Evolutionary conservation across 2,797 vertebrate species (phyloP).

Genomic region (Peromyscus attwateri): DNA sequence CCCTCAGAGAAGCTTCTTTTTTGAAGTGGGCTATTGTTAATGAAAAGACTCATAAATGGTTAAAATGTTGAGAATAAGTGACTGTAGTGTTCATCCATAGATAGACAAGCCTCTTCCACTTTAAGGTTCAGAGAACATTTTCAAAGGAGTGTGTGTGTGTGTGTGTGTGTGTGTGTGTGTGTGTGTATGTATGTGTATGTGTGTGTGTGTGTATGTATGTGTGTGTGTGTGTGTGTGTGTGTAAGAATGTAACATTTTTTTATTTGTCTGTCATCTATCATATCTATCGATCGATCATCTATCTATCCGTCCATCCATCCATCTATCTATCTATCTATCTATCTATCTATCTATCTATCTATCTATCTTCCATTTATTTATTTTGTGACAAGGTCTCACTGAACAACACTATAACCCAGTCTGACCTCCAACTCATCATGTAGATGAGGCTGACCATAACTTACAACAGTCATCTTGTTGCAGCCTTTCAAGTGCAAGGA

Average conservation of each 20-base stretch:
- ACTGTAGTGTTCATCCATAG: not conserved
- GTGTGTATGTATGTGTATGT: not conserved
- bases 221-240: not conserved
- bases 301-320: not conserved
- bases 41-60: not conserved
- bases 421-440: not conserved
- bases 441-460: not conserved
- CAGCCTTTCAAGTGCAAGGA: not conserved
- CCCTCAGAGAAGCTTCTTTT: not conserved
- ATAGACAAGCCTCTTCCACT: too few relatives aligned
- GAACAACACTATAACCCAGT: not conserved
- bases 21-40: not conserved
- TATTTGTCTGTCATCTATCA: not conserved
- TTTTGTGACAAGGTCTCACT: not conserved
- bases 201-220: too few relatives aligned
- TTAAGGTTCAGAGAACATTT: not conserved
- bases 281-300: not conserved
- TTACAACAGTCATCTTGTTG: not conserved
- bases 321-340: not conserved
- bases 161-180: not conserved
- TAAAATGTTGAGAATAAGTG: not conserved
- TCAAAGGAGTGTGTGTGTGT: not conserved
- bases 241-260: too few relatives aligned
- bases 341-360: not conserved
- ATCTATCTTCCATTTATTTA: not conserved